Percentiles rank a stretch among this genome's conserved stretches.
phyloP scores from a whole-genome alignment of 2,113 vertebrate species.

The Sardina pilchardus region DNA sequence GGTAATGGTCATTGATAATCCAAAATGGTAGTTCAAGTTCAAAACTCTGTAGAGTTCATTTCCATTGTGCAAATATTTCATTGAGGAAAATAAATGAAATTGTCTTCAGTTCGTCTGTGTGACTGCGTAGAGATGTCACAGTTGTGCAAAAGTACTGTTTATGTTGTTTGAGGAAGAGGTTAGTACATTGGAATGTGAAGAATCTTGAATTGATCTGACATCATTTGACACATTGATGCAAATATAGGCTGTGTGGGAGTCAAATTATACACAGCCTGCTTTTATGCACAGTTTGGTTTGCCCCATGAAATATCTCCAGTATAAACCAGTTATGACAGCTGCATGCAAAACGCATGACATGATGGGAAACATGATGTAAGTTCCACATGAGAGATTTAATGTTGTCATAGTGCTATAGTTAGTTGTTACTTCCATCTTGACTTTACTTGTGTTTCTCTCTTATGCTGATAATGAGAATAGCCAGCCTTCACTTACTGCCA shows the following conservation, averaged over 20 bases:
- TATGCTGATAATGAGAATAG: neutral
- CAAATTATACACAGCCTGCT: neutral
- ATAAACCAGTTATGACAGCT: conserved; percentile 1
- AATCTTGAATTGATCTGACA: too few relatives aligned
- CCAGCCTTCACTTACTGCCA: neutral
- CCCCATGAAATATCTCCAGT: neutral
- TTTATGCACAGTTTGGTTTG: neutral
- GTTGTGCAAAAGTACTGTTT: too few relatives aligned
- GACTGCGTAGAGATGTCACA: too few relatives aligned
- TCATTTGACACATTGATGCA: neutral
- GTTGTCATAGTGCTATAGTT: neutral
- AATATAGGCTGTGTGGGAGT: neutral
- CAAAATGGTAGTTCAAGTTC: too few relatives aligned
- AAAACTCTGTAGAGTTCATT: too few relatives aligned
- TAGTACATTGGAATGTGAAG: too few relatives aligned
- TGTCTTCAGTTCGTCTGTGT: too few relatives aligned
- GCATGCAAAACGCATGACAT: neutral
- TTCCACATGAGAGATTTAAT: neutral
- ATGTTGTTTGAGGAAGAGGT: too few relatives aligned
- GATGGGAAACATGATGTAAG: neutral
- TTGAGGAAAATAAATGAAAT: too few relatives aligned
- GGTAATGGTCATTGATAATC: too few relatives aligned
- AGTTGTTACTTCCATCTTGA: neutral
- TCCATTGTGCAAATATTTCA: too few relatives aligned
- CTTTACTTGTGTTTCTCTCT: neutral